Evolutionary conservation across 2,113 vertebrate genomes (phyloP), one percentile per base, ranked within the genome.

Genomic region (Zosterops borbonicus): DNA sequence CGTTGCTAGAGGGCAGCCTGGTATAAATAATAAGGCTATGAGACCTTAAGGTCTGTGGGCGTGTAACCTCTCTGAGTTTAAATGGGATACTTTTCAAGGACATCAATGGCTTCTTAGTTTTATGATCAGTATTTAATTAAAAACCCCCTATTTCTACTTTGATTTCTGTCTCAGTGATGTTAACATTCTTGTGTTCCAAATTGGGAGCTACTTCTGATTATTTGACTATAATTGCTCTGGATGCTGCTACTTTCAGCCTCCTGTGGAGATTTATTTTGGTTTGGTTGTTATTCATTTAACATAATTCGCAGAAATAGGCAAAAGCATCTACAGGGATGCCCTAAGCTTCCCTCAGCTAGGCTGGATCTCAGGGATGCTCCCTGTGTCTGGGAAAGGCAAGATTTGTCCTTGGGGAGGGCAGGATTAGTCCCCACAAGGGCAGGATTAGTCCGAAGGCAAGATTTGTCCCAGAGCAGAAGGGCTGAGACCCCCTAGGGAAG

Each of bases 1-100:
- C 11, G 4, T 64, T 52, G 69, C 96, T 97, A 97, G 97, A 93
- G 95, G 96, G 97, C 97, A 97, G 94, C 89, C 89, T 95, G 83
- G 96, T 31, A 91, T 82, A 83, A 93, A 39, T 55, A n/a, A 59
- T 53, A 22, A 6, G 56, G 49, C 8, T 6, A 13, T 4, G 47
- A 37, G 33, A 6, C 5, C 41, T 44, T 17, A 2, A 49, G 28
- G 31, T 77, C 52, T 74, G n/a, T 28, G 27, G 76, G 39, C 21
- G 1, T 76, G 33, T 47, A 8, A 24, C 29, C 3, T 9, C 52
- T 22, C n/a, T 24, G 35, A 21, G 39, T 56, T 87, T 71, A 12
- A 62, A 33, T 13, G 13, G 21, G 49, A 6, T 46, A 12, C 71
- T 69, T 73, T 63, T 46, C 33, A 12, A 67, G 39, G n/a, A 37